Evolutionary conservation across 2,113 vertebrate species (phyloP).

Genomic region (Castor canadensis): DNA sequence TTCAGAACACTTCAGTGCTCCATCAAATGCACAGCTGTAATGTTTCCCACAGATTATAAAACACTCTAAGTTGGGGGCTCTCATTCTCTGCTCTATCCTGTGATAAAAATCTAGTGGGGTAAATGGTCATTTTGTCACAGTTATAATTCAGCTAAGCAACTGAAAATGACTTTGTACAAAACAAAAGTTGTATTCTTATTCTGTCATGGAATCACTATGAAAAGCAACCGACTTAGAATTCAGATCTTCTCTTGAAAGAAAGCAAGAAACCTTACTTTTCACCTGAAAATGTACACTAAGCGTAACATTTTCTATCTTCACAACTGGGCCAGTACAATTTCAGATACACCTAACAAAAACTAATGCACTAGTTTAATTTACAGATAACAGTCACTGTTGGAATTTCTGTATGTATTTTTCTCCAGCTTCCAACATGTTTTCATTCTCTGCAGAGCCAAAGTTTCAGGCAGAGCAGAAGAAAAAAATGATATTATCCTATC

Average conservation of each 20-base stretch:
- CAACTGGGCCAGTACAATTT: neutral
- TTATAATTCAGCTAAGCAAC: slow-evolving; percentile 18
- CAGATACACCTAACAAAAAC: neutral
- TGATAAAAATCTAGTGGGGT: neutral
- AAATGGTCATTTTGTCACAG: neutral
- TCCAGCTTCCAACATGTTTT: neutral
- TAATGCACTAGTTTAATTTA: neutral
- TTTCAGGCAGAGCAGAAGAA: neutral
- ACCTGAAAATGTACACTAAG: neutral
- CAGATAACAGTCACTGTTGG: neutral
- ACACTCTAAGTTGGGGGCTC: neutral
- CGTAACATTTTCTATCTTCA: neutral
- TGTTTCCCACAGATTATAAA: neutral
- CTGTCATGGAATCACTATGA: neutral
- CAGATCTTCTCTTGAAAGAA: too few relatives aligned
- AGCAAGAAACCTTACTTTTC: too few relatives aligned
- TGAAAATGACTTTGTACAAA: slow-evolving; percentile 12
- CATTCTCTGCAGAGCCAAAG: neutral
- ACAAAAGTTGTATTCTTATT: slow-evolving; percentile 7
- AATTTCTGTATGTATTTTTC: neutral
- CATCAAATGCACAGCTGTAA: neutral
- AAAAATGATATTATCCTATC: neutral
- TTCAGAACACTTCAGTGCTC: neutral
- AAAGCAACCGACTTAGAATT: neutral
- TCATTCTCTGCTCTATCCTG: neutral